Evolutionary conservation across 2,888 invertebrate genomes (phyloP).

Genomic region (Temnothorax ravouxi): DNA sequence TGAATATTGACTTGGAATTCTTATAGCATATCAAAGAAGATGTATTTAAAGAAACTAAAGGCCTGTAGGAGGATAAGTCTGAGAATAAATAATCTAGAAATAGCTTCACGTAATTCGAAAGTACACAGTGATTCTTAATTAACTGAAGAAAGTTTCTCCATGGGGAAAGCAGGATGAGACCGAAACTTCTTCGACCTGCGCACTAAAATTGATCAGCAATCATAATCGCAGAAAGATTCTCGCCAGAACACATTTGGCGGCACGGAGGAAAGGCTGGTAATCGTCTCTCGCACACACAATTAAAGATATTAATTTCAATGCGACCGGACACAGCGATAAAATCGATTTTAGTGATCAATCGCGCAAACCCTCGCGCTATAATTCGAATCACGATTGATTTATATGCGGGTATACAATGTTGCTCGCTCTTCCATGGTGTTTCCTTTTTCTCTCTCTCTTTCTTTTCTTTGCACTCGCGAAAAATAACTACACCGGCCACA

Average conservation of each 20-base stretch:
- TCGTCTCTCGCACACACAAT: constrained; percentile 32
- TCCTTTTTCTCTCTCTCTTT: not conserved
- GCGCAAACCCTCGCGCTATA: constrained; percentile 30
- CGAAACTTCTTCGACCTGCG: not conserved
- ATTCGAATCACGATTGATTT: constrained; percentile 38
- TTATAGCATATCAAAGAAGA: not conserved
- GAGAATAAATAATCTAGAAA: not conserved
- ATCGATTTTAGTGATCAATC: constrained; percentile 48
- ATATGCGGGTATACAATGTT: constrained; percentile 31
- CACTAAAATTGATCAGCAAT: not conserved
- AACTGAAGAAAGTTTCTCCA: not conserved
- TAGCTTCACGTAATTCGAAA: not conserved
- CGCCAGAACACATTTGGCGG: not conserved
- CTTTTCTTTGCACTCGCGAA: not conserved
- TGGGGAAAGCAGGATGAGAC: not conserved
- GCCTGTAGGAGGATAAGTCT: not conserved
- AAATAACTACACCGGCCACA: constrained; percentile 27
- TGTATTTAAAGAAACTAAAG: not conserved
- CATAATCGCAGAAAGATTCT: constrained; percentile 25
- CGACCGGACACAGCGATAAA: constrained; percentile 4
- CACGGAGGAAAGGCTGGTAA: not conserved
- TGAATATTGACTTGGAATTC: not conserved
- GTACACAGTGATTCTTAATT: not conserved
- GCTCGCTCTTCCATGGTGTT: not conserved
- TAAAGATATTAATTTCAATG: constrained; percentile 47